phyloP scores from a whole-genome alignment of 2,113 vertebrate genomes.

The Myotis davidii region DNA sequence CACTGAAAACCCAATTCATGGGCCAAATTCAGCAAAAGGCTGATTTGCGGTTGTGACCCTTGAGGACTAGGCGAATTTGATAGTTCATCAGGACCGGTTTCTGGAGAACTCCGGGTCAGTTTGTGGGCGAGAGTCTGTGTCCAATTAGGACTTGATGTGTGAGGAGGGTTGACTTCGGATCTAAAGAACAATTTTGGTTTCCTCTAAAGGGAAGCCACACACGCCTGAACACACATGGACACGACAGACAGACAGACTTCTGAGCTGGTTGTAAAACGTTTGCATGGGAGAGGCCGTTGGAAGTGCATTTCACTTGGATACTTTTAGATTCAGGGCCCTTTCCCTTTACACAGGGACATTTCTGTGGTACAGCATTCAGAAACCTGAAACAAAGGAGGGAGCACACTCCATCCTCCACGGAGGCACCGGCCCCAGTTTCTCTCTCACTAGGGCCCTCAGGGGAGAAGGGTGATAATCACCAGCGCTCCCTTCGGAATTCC shows the following conservation, averaged over 20 bases:
- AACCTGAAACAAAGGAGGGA: neutral
- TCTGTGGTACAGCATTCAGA: conserved; percentile 38
- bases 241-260: neutral
- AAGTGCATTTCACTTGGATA: neutral
- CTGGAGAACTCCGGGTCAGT: conserved; percentile 43
- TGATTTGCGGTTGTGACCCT: conserved; percentile 73
- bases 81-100: conserved; percentile 69
- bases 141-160: conserved; percentile 65
- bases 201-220: conserved; percentile 53
- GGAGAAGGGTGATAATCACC: neutral
- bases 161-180: conserved; percentile 46
- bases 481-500: neutral
- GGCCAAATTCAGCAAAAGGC: conserved; percentile 75
- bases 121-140: conserved; percentile 72
- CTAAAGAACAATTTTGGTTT: conserved; percentile 44
- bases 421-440: neutral
- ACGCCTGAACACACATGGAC: neutral
- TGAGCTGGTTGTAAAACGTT: neutral
- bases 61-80: conserved; percentile 68
- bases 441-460: neutral
- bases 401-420: fast-evolving
- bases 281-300: neutral
- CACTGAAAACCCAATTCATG: conserved; percentile 44
- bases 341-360: neutral
- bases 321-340: neutral